These are phyloP conservation scores for Morone saxatilis DNA, from an alignment of 2,113 vertebrate genomes.

Conservation along the genomic window DNA sequence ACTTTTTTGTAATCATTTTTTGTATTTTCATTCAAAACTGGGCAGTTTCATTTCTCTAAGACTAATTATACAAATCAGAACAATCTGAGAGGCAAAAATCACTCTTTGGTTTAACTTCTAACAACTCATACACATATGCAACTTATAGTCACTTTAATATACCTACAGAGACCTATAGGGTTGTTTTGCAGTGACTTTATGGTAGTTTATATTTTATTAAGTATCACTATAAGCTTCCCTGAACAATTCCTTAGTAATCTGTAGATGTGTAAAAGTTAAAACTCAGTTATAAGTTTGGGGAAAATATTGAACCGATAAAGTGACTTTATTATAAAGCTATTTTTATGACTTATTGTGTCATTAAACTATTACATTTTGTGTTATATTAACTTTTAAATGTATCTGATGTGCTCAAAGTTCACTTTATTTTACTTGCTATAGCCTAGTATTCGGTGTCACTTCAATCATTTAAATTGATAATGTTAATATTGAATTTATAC, in stretches of 20 bases:
- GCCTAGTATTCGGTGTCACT: not conserved
- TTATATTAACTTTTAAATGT: not conserved
- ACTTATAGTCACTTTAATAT: no score
- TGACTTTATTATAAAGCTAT: not conserved
- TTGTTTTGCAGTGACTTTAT: not conserved
- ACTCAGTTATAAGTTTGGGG: not conserved
- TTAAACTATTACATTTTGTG: not conserved
- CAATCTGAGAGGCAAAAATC: no score
- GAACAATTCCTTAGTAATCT: not conserved
- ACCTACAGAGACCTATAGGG: not conserved
- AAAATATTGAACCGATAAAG: not conserved
- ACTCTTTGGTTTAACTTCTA: not conserved
- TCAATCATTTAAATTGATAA: not conserved
- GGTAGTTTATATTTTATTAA: not conserved
- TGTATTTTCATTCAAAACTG: not conserved
- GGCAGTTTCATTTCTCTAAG: no score
- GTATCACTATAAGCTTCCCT: not conserved
- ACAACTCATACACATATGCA: not conserved
- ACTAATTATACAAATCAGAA: no score
- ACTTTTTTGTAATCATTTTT: not conserved
- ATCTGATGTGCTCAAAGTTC: not conserved
- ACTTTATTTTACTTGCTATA: not conserved
- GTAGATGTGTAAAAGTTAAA: not conserved
- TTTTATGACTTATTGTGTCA: not conserved
- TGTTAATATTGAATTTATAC: not conserved